Conservation (phyloP, 2,797 vertebrate species). For the Micrastur ruficollis region DNA sequence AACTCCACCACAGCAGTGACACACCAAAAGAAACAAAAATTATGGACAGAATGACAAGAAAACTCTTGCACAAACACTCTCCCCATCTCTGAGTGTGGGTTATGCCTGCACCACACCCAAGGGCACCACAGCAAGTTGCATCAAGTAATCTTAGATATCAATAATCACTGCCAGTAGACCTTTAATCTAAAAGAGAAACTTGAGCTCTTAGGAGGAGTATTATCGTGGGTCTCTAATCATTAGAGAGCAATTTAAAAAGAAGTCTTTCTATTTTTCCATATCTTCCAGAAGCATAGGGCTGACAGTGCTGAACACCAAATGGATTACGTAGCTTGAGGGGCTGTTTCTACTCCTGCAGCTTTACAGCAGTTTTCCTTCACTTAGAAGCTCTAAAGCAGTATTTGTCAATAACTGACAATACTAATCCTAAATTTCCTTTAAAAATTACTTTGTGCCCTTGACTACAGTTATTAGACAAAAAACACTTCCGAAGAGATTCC, state of each 20-base stretch:
- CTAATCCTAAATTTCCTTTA: background rate
- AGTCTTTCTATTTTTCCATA: background rate
- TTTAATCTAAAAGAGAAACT: background rate
- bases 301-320: background rate
- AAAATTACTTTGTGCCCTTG: background rate
- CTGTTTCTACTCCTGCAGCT: background rate
- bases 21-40: background rate
- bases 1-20: background rate
- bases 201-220: background rate
- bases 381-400: background rate
- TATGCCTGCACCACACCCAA: background rate
- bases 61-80: background rate
- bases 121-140: background rate
- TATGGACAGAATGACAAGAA: background rate
- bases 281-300: background rate
- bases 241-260: background rate
- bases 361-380: background rate
- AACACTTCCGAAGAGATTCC: background rate
- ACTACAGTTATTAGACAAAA: background rate
- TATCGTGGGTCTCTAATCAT: background rate
- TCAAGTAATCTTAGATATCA: background rate
- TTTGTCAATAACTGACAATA: constrained; percentile 15
- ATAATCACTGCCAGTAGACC: background rate
- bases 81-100: background rate
- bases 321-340: background rate